Evolutionary conservation across 2,888 invertebrate genomes (phyloP), one percentile per base, ranked within the genome.

Genomic region (Gnatocerus cornutus): DNA sequence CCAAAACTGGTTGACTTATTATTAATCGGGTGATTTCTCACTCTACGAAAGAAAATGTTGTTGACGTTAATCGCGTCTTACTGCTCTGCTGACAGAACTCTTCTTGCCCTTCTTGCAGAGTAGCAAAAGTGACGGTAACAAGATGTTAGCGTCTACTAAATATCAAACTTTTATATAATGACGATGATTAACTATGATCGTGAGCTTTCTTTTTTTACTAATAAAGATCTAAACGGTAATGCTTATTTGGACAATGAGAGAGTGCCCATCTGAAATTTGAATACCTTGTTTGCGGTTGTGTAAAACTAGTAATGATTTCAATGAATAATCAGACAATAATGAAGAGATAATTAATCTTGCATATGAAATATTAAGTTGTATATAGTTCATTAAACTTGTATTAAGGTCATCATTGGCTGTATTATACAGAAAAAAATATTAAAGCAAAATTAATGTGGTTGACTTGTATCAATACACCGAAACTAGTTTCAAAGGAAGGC

Each of bases 21-120:
- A 59, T 59, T 59, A 59, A 59, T 59, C 59, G 59, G 46, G 14
- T 59, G 33, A 59, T 59, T 45, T 48, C 59, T 59, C 59, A 59
- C 45, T 59, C 46, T 10, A 50, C 10, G 16, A 39, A 33, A 37
- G 39, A 37, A 55, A 37, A 37, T 39, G 39, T 9, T 55, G 37
- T 12, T 14, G 55, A 55, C 55, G 39, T 55, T 55, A 55, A 55
- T 55, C 55, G 39, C 55, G 5, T 52, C 52, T 52, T 52, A 55
- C 12, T 27, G 37, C 14, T 12, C 5, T 39, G 55, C 37, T 55
- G 37, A 55, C 27, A 55, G 55, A n/a, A 13, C 33, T 7, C 55
- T 33, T 37, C 33, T 12, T 52, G 52, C 30, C 21, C 21, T 21
- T 21, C 16, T 14, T 16, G 8, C 6, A 30, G 29, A 27, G 21